phyloP scores from a whole-genome alignment of 1,140 invertebrate species.

The Elymnias hypermnestra region DNA sequence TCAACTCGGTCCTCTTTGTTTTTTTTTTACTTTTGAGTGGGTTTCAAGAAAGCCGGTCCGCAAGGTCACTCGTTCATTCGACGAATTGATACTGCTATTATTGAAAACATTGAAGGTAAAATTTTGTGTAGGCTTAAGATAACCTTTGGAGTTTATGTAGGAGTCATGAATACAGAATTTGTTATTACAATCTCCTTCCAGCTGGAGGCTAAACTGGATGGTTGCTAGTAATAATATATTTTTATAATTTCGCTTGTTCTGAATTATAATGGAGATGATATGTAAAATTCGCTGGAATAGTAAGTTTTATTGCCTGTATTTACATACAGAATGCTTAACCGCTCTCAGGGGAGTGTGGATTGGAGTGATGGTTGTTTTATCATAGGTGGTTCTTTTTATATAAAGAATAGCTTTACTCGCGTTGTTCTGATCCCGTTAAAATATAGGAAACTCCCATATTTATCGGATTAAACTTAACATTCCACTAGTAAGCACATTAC shows the following conservation, averaged over 20 bases:
- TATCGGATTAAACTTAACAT: too few species aligned
- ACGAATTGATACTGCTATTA: constrained; percentile 8
- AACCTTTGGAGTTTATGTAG: constrained; percentile 12
- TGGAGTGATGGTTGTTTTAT: too few species aligned
- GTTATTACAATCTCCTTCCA: constrained; percentile 11
- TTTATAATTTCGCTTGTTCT: neutral
- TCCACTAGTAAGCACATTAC: too few species aligned
- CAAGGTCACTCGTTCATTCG: constrained; percentile 36
- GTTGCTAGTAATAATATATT: neutral
- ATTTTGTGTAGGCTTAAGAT: constrained; percentile 14
- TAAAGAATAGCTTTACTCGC: too few species aligned
- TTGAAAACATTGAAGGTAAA: constrained; percentile 12
- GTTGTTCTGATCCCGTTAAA: too few species aligned
- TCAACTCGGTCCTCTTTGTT: constrained; percentile 23
- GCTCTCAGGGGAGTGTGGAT: too few species aligned
- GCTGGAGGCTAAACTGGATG: constrained; percentile 1
- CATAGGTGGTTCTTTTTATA: too few species aligned
- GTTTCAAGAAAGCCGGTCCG: constrained; percentile 48
- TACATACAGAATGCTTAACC: too few species aligned
- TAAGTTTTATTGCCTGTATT: too few species aligned
- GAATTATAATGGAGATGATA: neutral
- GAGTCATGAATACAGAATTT: constrained; percentile 11
- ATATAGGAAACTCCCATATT: too few species aligned
- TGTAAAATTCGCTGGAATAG: neutral
- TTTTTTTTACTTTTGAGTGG: constrained; percentile 44